Base-by-base conservation (phyloP, 1,140 invertebrate species). In the Nylanderia fulva region DNA sequence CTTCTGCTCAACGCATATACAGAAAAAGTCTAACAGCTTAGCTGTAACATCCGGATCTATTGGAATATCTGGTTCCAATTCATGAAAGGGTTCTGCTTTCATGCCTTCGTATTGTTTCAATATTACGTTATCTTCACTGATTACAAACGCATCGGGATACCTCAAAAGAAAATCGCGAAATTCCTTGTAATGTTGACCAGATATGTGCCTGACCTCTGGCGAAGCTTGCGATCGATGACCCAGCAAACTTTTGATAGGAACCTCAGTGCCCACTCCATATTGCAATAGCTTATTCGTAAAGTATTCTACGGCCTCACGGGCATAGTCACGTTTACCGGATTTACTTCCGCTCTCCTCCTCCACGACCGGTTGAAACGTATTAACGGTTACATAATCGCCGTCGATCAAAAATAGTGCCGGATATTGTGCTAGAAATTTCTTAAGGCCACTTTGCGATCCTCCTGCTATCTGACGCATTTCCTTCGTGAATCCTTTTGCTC, bases 391-490 rank as follows among this genome's bases (percentile, higher is more conserved):
- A 95, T 98, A 97, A 93, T 99, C 98, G 77, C 98, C 98, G 92
- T 98, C 97, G 86, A 99, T 97, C 84, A 96, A 96, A 95, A 99
- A 99, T 87, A 99, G 96, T 76, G 97, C 97, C 89, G 98, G 98
- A 96, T 99, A 99, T 93, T 98, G 98, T 36, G 96, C 95, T 87
- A 99, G 95, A 93, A 98, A 98, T 94, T 99, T 99, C 93, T 98
- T 98, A 29, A 99, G 95, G 61, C 98, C 98, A 91, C 98, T 98
- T 93, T 99, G 98, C 83, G 98, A 98, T 85, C 98, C 98, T 66
- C 98, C 98, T 91, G 98, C 98, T 90, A 99, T 99, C 95, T 99
- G 98, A 87, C 98, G 96, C 98, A 98, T 98, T 95, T 99, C 98
- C 95, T 98, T 98, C 3, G 98, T 98, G 93, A 99, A 99, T 71